phyloP scores from a whole-genome alignment of 2,797 vertebrate species.

The Xerus rutilus region DNA sequence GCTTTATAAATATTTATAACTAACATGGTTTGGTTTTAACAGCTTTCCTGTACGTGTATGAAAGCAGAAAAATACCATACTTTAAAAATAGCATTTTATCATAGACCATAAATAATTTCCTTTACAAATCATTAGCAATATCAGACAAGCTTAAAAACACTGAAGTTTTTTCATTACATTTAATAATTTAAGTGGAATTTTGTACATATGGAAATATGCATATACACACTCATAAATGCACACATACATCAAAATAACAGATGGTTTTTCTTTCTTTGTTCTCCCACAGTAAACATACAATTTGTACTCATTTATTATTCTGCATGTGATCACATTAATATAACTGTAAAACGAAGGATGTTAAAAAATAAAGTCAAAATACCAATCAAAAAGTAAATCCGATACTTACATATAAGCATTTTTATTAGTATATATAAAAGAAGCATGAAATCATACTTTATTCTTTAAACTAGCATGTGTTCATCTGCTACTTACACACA shows the following conservation, averaged over 20 bases:
- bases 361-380: constrained; percentile 28
- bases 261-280: not conserved
- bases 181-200: not conserved
- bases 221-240: not conserved
- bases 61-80: constrained; percentile 54
- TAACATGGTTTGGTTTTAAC: constrained; percentile 54
- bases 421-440: not conserved
- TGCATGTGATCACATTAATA: not conserved
- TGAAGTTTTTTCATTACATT: constrained; percentile 18
- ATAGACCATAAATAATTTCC: constrained; percentile 64
- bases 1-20: constrained; percentile 77
- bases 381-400: not conserved
- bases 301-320: not conserved
- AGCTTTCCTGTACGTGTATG: constrained; percentile 64
- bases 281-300: not conserved
- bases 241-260: not conserved
- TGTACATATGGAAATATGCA: not conserved
- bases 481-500: not conserved
- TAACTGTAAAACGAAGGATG: not conserved
- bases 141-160: constrained; percentile 58
- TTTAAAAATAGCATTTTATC: constrained; percentile 67
- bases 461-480: not conserved
- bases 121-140: constrained; percentile 43
- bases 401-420: not conserved
- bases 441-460: not conserved